These are phyloP conservation scores for Elephas maximus DNA, from an alignment of 2,113 vertebrate species.

Conservation along the genomic window DNA sequence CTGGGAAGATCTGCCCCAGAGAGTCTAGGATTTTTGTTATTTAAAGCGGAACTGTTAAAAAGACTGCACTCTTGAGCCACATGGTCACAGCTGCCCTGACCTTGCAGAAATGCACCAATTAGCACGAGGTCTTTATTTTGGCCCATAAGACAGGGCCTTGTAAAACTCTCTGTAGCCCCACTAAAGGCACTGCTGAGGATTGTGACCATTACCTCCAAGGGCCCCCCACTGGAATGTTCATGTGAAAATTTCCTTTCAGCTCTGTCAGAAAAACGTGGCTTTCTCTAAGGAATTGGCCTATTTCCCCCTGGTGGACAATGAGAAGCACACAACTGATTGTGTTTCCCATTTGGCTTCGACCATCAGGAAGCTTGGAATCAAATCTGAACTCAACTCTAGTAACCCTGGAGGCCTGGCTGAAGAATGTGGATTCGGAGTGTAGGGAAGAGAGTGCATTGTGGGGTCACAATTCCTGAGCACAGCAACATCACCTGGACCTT, in stretches of 20 bases:
- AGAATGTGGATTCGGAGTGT: background rate
- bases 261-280: background rate
- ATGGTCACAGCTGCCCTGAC: background rate
- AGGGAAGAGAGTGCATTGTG: background rate
- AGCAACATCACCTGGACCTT: background rate
- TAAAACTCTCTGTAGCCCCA: background rate
- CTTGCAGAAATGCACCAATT: background rate
- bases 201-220: background rate
- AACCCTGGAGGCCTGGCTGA: background rate
- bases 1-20: background rate
- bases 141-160: background rate
- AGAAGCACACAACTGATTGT: background rate
- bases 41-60: background rate
- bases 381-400: background rate
- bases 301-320: background rate
- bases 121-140: background rate
- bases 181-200: background rate
- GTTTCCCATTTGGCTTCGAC: background rate
- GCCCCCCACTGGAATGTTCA: background rate
- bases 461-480: background rate
- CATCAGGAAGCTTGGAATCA: slow-evolving; percentile 9
- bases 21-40: background rate
- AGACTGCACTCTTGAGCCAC: background rate
- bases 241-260: background rate
- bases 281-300: background rate